Evolutionary conservation across 2,888 invertebrate species (phyloP), one percentile per base, ranked within the genome.

Genomic region (Apodemia duryi): DNA sequence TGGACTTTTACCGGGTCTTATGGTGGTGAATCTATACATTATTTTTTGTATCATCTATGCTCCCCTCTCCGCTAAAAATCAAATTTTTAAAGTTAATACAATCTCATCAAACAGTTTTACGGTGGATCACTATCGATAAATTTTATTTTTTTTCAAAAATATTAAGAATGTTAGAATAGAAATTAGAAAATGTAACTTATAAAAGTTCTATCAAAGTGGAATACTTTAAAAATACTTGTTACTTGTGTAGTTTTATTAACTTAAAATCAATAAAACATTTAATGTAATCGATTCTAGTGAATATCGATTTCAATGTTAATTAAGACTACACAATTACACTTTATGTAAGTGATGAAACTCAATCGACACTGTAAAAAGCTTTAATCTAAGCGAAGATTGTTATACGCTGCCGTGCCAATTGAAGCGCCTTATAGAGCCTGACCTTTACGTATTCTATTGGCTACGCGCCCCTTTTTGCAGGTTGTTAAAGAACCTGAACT

Each of bases 401-500:
- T 87, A 85, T 82, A 78, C 75, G 80, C 81, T 73, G 86, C 79
- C 89, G 89, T 89, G 91, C 90, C 77, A 84, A 86, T 80, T 85
- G 67, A 73, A 73, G 77, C 77, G 77, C 80, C 92, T 74, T 66
- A 68, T 67, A 10, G 83, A 82, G 81, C 78, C 85, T 88, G 85
- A 88, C 89, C 89, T 80, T 86, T 78, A 76, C 77, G 73, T 75
- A 69, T 70, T 92, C 80, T 95, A 96, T 94, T 96, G 95, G 94
- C 96, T 96, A 94, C 96, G 94, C 92, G 95, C 95, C 88, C 94
- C 94, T 95, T 96, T 96, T 94, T 96, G 96, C 92, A 95, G 94
- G 93, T 95, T 95, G 95, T 96, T 97, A 96, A 97, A 97, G 95
- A 97, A 97, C 95, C 97, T 95, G 96, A 96, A 97, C 94, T 96